These are phyloP conservation scores for Gopherus evgoodei DNA, from an alignment of 2,113 vertebrate genomes.

Conservation along the genomic window DNA sequence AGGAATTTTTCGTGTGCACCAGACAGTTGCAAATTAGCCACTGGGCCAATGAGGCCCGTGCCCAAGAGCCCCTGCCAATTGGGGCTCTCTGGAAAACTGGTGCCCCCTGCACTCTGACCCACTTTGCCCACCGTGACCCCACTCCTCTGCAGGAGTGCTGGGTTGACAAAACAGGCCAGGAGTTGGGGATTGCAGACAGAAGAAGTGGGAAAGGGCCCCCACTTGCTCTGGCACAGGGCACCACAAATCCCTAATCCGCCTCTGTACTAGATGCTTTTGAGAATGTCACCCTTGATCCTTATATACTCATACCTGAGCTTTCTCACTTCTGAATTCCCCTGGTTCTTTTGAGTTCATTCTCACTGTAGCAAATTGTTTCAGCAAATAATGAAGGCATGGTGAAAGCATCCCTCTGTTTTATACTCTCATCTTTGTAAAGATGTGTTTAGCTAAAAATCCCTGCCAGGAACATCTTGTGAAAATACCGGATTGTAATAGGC, in stretches of 20 bases:
- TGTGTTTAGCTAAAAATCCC: neutral
- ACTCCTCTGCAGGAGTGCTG: too few species aligned
- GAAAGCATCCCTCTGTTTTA: conserved; percentile 43
- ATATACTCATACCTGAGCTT: neutral
- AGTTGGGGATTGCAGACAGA: too few species aligned
- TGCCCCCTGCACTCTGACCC: too few species aligned
- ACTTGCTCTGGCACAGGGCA: too few species aligned
- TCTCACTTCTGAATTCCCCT: neutral
- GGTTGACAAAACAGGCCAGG: too few species aligned
- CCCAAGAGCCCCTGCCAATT: too few species aligned
- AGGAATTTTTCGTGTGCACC: neutral
- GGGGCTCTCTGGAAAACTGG: too few species aligned
- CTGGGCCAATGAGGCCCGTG: too few species aligned
- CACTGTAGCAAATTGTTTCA: neutral
- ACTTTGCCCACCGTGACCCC: too few species aligned
- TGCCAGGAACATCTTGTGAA: neutral
- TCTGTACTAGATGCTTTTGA: neutral
- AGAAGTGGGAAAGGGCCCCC: too few species aligned
- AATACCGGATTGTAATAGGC: conserved; percentile 7
- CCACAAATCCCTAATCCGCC: too few species aligned
- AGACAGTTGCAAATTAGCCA: neutral
- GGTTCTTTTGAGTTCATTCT: neutral
- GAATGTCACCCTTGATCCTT: rapidly evolving
- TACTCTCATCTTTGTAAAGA: conserved; percentile 27
- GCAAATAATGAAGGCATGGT: conserved; percentile 12